Conservation (phyloP, 2,113 vertebrate genomes). For the Oryzias javanicus region DNA sequence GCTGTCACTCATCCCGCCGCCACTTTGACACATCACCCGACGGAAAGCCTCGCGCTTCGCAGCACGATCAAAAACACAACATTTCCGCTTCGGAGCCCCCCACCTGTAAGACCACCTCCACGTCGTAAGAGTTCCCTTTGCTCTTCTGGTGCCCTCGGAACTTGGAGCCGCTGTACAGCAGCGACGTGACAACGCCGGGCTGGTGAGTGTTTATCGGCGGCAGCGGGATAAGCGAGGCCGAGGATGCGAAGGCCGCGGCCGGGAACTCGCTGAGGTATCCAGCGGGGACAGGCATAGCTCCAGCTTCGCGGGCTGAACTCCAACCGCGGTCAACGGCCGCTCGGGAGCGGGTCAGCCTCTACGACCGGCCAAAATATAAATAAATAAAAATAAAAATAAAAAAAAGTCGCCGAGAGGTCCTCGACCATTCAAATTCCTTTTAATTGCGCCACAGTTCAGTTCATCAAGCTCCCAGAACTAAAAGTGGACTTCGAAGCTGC, state of each 20-base stretch:
- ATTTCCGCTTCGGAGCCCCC: slow-evolving; percentile 23
- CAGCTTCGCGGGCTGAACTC: slow-evolving; percentile 68
- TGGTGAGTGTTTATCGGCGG: slow-evolving; percentile 96
- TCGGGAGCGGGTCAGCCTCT: slow-evolving; percentile 25
- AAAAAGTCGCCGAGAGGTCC: slow-evolving; percentile 22
- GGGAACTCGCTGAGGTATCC: slow-evolving; percentile 80
- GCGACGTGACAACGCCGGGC: slow-evolving; percentile 92
- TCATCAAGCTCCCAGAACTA: slow-evolving; percentile 59
- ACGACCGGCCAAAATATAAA: slow-evolving; percentile 12
- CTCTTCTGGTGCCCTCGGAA: slow-evolving; percentile 97
- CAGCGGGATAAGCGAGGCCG: slow-evolving; percentile 89
- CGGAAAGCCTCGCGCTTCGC: slow-evolving; percentile 41
- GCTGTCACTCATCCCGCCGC: slow-evolving; percentile 64
- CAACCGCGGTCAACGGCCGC: slow-evolving; percentile 58
- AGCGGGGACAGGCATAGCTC: slow-evolving; percentile 92
- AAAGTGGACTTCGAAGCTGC: slow-evolving; percentile 63
- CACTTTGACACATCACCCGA: slow-evolving; percentile 62
- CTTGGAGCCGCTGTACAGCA: slow-evolving; percentile 95
- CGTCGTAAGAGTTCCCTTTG: slow-evolving; percentile 98
- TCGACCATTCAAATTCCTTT: slow-evolving; percentile 47
- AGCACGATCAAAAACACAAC: background rate
- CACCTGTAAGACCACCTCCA: slow-evolving; percentile 97
- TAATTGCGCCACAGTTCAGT: slow-evolving; percentile 40
- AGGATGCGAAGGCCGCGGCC: slow-evolving; percentile 78
- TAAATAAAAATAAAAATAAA: too few species aligned